These are phyloP conservation scores for Sarcophaga rosellei DNA, from an alignment of 2,888 invertebrate species.

Conservation along the genomic window DNA sequence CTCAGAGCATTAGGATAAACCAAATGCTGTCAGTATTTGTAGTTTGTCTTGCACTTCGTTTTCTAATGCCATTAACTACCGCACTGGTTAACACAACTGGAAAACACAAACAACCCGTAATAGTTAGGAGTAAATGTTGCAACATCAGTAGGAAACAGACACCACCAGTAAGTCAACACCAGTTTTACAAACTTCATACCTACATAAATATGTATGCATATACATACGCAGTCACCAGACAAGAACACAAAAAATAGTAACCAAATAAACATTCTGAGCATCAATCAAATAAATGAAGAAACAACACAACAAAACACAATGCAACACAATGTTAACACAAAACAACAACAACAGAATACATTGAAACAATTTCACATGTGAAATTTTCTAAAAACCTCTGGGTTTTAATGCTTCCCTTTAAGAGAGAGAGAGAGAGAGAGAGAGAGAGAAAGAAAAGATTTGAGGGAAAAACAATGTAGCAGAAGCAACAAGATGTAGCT, in stretches of 20 bases:
- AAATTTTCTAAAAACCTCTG: slow-evolving; percentile 17
- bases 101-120: not conserved
- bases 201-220: too few relatives aligned
- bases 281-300: slow-evolving; percentile 39
- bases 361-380: slow-evolving; percentile 17
- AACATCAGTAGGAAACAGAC: not conserved
- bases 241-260: not conserved
- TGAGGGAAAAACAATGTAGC: not conserved
- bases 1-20: not conserved
- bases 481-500: slow-evolving; percentile 20
- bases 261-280: slow-evolving; percentile 31
- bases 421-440: not conserved
- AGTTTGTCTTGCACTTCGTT: slow-evolving; percentile 29
- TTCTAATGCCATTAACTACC: slow-evolving; percentile 15
- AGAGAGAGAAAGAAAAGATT: not conserved
- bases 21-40: slow-evolving; percentile 17
- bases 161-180: not conserved
- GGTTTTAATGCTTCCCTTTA: not conserved
- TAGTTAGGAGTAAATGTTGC: not conserved
- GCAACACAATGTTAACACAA: not conserved
- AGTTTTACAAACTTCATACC: too few relatives aligned
- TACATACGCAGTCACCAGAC: not conserved
- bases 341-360: slow-evolving; percentile 11
- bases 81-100: not conserved
- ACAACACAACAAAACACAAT: not conserved